Conservation (phyloP, 2,797 vertebrate genomes). For the Neostethus bicornis region DNA sequence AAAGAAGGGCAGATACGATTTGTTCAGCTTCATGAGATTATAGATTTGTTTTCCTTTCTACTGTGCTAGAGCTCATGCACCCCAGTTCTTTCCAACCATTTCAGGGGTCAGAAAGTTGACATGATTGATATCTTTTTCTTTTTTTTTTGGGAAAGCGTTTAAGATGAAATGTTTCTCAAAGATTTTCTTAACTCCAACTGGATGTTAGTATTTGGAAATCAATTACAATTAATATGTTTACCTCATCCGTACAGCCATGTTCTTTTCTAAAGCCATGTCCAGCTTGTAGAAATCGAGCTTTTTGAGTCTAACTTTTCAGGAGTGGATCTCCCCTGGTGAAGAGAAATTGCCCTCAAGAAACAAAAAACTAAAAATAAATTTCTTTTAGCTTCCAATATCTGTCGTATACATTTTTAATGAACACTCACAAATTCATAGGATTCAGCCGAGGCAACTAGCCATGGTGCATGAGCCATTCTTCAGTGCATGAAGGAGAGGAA, state of each 20-base stretch:
- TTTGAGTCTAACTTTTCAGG: background rate
- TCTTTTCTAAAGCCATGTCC: background rate
- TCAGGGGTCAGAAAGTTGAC: too few relatives aligned
- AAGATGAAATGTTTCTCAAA: background rate
- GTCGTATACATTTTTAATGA: constrained; percentile 40
- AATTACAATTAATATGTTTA: background rate
- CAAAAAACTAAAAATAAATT: constrained; percentile 12
- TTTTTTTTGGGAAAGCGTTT: background rate
- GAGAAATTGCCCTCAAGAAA: constrained; percentile 13
- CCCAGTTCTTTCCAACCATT: too few relatives aligned
- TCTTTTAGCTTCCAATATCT: constrained; percentile 15
- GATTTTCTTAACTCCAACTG: background rate
- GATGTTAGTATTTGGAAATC: background rate
- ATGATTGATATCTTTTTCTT: too few relatives aligned
- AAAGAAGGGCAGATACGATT: too few relatives aligned
- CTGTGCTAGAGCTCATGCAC: background rate
- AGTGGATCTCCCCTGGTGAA: background rate
- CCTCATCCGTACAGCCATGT: background rate
- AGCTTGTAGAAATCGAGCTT: background rate
- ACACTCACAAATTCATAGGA: constrained; percentile 39
- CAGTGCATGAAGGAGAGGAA: constrained; percentile 25
- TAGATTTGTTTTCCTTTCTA: background rate
- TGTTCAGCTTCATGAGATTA: background rate
- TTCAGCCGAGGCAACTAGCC: constrained; percentile 26
- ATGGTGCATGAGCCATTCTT: constrained; percentile 31